Evolutionary conservation across 2,888 invertebrate species (phyloP), one percentile per base, ranked within the genome.

Genomic region (Acanthopleura granulata): DNA sequence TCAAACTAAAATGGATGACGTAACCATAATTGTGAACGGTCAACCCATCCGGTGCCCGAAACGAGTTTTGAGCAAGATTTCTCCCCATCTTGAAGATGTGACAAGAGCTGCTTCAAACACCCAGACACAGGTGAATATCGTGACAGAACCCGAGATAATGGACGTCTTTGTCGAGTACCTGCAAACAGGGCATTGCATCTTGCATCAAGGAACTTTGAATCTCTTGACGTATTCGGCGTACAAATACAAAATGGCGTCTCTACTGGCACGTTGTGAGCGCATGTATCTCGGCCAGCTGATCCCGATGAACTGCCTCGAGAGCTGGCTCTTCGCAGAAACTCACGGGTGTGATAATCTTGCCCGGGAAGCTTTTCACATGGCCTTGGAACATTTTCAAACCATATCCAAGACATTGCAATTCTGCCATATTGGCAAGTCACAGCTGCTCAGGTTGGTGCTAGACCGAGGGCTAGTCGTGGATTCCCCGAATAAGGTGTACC

Each of bases 301-400:
- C 22, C 66, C 66, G 16, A 66, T 27, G 25, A 66, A 66, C 29
- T 66, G 66, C 25, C 25, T 66, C 3, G 66, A 66, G 66, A 66
- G 25, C 25, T 25, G 18, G 25, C 16, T 66, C 12, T 66, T 66
- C 25, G 66, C 66, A 6, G 66, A 66, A 27, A 6, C 22, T 1
- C 22, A 66, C 29, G 66, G 66, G 6, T 66, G 66, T 27, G 66
- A 66, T 16, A 66, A 15, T 22, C 29, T 66, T 18, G 66, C 66
- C 22, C 15, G 16, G 29, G 25, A 22, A 16, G 22, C 66, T 27
- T 66, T 27, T 27, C 15, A 6, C 29, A 27, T 66, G 25, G 66
- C 66, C 22, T 22, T 66, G 29, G 66, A 22, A 66, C 22, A 66
- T 27, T 66, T 66, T 25, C 22, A 66, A 27, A 25, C 18, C 3